Evolutionary conservation across 1,140 invertebrate genomes (phyloP), one percentile per base, ranked within the genome.

Genomic region (Dinoponera quadriceps): DNA sequence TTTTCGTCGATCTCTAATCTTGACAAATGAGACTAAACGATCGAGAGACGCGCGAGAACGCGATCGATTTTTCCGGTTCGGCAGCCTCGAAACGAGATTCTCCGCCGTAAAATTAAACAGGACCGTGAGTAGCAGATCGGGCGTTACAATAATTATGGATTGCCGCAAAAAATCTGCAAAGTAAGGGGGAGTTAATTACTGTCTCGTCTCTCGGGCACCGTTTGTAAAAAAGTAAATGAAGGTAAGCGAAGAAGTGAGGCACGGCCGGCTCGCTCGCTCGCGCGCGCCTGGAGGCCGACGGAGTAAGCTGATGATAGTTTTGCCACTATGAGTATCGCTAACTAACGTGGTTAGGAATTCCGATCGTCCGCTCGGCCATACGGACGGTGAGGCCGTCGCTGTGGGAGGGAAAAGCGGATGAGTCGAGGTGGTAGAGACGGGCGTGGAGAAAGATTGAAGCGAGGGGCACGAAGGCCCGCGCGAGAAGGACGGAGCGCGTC

Each of bases 151-250:
- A 82, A 88, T 87, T 88, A 89, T 81, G 81, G 66, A 77, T 82
- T 68, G 71, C 75, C 66, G 66, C 73, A 80, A 59, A 75, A 80
- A 80, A 80, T 71, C 22, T 80, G 75, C 75, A 80, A 80, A 51
- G 65, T 80, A 80, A 80, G 33, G 57, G 65, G 75, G 86, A 83
- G 87, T 89, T 89, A 89, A 89, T 89, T 89, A 87, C 80, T 72
- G 71, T 66, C 85, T 69, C 27, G 54, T 80, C 83, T 73, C 25
- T 59, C 48, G 54, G 83, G 38, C 54, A 22, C 22, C 38, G 27
- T 49, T 71, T 59, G 27, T 65, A 77, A 86, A 81, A 51, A 78
- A 82, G 63, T 57, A 73, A 78, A 77, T 69, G 44, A 87, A 85
- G 75, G 54, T 68, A 78, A 85, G 62, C 29, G 55, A 38, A 49